phyloP scores from a whole-genome alignment of 2,113 vertebrate genomes.

The Bufo gargarizans region DNA sequence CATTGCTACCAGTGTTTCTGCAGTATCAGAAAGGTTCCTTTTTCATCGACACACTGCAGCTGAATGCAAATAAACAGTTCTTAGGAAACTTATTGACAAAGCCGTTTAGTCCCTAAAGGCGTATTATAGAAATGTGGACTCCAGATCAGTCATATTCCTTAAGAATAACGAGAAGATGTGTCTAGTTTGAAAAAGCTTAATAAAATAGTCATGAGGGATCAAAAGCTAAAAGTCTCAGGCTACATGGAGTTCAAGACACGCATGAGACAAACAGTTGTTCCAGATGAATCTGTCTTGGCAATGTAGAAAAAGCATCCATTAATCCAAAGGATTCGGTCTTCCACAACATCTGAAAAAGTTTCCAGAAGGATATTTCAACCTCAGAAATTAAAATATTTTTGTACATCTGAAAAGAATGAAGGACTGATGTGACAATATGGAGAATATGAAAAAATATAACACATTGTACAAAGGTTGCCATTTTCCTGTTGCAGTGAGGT shows the following conservation, averaged over 20 bases:
- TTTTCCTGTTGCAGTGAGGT: too few species aligned
- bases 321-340: background rate
- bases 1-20: background rate
- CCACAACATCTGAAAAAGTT: constrained; percentile 5
- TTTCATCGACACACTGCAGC: background rate
- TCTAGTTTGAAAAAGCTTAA: background rate
- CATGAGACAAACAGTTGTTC: constrained; percentile 21
- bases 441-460: background rate
- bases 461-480: background rate
- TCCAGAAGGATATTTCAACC: background rate
- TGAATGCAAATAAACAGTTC: background rate
- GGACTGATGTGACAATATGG: background rate
- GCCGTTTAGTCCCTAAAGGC: background rate
- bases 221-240: constrained; percentile 3
- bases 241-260: background rate
- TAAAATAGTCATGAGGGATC: constrained; percentile 20
- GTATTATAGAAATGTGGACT: background rate
- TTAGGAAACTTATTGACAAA: background rate
- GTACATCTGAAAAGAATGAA: constrained; percentile 2
- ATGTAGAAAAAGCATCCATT: background rate
- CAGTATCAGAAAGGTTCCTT: background rate
- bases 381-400: background rate
- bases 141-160: background rate
- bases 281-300: constrained; percentile 16
- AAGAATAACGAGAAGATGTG: background rate